Conservation (phyloP, 2,797 vertebrate genomes). For the Harpagifer antarcticus region DNA sequence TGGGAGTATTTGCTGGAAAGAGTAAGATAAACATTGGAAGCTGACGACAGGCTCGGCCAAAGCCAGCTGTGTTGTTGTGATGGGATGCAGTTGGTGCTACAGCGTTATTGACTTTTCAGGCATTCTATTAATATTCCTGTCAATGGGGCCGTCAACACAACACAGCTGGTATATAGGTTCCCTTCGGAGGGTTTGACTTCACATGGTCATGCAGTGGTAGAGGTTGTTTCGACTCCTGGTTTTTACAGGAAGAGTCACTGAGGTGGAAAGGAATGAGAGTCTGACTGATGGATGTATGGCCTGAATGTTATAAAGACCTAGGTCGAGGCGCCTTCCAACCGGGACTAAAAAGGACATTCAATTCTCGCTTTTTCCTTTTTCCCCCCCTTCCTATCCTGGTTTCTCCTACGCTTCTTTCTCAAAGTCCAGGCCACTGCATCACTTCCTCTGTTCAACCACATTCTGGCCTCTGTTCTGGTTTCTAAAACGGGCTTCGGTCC, state of each 20-base stretch:
- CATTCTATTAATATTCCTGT: constrained; percentile 56
- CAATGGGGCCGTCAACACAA: constrained; percentile 21
- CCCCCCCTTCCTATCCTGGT: constrained; percentile 3
- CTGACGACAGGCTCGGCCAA: constrained; percentile 4
- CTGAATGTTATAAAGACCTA: constrained; percentile 31
- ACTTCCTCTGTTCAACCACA: constrained; percentile 63
- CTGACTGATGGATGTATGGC: constrained; percentile 31
- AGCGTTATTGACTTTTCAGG: constrained; percentile 47
- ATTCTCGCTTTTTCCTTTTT: constrained; percentile 25
- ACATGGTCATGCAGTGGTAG: constrained; percentile 49
- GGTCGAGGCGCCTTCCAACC: constrained; percentile 47
- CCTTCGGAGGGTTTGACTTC: constrained; percentile 41
- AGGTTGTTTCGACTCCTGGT: constrained; percentile 34
- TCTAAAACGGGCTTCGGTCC: constrained; percentile 30
- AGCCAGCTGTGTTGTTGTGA: constrained; percentile 8
- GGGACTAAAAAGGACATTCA: constrained; percentile 5
- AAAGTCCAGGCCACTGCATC: constrained; percentile 10
- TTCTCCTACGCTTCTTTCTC: constrained; percentile 35
- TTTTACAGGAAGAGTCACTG: constrained; percentile 47
- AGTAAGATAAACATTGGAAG: constrained; percentile 21
- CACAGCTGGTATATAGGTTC: constrained; percentile 42
- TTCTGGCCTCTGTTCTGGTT: constrained; percentile 29
- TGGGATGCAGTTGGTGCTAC: constrained; percentile 30
- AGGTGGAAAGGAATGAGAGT: constrained; percentile 68
- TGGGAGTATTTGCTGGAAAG: constrained; percentile 25